Base-by-base conservation (phyloP, 2,797 vertebrate genomes). In the Crocodylus rhombifer region DNA sequence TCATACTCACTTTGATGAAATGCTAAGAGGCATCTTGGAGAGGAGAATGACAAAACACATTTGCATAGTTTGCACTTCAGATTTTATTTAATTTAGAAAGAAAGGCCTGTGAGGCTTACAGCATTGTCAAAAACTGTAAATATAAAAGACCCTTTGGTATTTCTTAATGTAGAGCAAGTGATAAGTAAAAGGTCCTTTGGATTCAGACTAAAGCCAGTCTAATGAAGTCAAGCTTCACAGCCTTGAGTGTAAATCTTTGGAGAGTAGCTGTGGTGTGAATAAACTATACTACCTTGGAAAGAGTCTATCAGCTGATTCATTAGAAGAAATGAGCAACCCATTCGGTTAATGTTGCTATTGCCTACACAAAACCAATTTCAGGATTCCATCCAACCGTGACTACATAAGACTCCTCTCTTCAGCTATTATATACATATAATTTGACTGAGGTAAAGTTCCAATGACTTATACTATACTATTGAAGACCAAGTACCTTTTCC, bases 11-110 rank as follows among this genome's bases (percentile, higher is more conserved):
- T 88, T 21, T 84, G 73, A 94, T 64, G 86, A 97, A 96, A 97
- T 88, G 60, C 77, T 92, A 90, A 85, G 71, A 83, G 84, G 81
- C 94, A 96, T 51, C 33, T 91, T 77, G 55, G 82, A 86, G 87
- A 82, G 87, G 75, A 95, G 88, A 92, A 89, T 81, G 91, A 93
- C 91, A 96, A 95, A 97, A 92, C 28, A 20, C 1, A 94, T 96
- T 91, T 97, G 65, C 92, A 92, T 80, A 95, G 87, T 85, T 95
- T 93, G 73, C 63, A 92, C 14, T 93, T 78, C 15, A 91, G 71
- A 90, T 91, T 94, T 92, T 91, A 96, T 92, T 95, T 96, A 94
- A 97, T 96, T 97, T 91, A 74, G 33, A 61, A 87, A 89, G 80
- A 96, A 90, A 77, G 51, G 75, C 88, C 77, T 86, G 26, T 92